phyloP scores from a whole-genome alignment of 2,888 invertebrate genomes.

The Lycia hirtaria region DNA sequence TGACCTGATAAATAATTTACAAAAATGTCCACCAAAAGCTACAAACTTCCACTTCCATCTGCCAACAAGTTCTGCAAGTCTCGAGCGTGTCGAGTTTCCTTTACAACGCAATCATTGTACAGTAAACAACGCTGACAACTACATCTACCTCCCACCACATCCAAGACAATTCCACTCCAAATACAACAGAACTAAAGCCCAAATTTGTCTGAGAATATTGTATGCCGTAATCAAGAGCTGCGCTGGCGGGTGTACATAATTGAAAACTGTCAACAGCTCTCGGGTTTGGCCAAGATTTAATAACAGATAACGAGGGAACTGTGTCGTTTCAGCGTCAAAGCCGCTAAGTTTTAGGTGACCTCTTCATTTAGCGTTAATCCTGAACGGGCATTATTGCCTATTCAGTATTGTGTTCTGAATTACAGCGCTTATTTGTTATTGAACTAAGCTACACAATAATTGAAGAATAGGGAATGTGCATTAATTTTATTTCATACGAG shows the following conservation, averaged over 20 bases:
- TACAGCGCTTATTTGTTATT: background rate
- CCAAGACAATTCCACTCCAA: conserved; percentile 1
- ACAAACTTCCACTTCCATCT: conserved; percentile 5
- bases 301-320: conserved; percentile 64
- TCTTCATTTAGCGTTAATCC: conserved; percentile 24
- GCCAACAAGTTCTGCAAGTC: conserved; percentile 15
- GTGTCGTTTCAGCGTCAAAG: conserved; percentile 40
- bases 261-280: conserved; percentile 62
- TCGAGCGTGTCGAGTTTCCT: conserved; percentile 27
- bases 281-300: conserved; percentile 57
- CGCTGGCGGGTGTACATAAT: conserved; percentile 54
- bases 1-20: background rate
- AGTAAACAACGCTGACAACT: conserved; percentile 22
- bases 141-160: conserved; percentile 2
- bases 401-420: background rate
- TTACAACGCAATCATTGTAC: conserved; percentile 29
- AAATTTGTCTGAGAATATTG: conserved; percentile 14
- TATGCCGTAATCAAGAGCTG: conserved; percentile 24
- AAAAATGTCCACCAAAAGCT: background rate
- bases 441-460: too few relatives aligned
- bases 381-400: conserved; percentile 1
- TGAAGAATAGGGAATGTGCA: too few relatives aligned
- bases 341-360: conserved; percentile 31
- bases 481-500: too few relatives aligned
- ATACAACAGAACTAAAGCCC: background rate